These are phyloP conservation scores for Gari tellinella DNA, from an alignment of 2,888 invertebrate species.

Conservation along the genomic window DNA sequence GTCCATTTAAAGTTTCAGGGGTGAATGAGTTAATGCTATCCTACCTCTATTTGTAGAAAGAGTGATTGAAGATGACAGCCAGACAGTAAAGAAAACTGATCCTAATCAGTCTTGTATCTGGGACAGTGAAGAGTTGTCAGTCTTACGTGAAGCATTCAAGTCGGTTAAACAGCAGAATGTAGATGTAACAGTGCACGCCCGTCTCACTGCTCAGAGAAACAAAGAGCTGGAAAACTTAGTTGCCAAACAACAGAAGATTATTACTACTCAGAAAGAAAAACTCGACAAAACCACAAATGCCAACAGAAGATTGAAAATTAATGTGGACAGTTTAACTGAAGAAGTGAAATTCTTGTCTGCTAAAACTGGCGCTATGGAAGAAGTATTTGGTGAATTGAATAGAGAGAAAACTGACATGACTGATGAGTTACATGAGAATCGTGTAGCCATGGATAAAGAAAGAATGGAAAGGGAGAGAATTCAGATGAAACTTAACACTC, in stretches of 20 bases:
- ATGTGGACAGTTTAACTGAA: constrained; percentile 71
- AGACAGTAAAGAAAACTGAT: constrained; percentile 45
- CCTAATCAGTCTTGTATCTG: constrained; percentile 75
- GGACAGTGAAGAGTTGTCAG: constrained; percentile 75
- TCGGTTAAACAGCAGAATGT: constrained; percentile 74
- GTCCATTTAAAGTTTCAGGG: no score
- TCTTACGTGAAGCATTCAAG: constrained; percentile 76
- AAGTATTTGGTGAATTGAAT: constrained; percentile 74
- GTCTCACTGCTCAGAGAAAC: constrained; percentile 67
- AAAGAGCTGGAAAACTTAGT: constrained; percentile 62
- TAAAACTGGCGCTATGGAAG: constrained; percentile 74
- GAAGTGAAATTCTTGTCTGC: constrained; percentile 69
- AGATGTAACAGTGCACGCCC: constrained; percentile 68
- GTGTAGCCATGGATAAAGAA: constrained; percentile 70
- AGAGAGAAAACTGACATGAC: constrained; percentile 69
- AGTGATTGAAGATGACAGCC: not conserved
- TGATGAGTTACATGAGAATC: constrained; percentile 71
- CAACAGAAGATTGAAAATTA: constrained; percentile 76
- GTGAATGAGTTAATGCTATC: no score
- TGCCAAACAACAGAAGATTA: constrained; percentile 50
- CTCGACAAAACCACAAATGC: constrained; percentile 72
- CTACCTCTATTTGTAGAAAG: no score
- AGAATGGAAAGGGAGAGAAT: constrained; percentile 69
- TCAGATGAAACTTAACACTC: constrained; percentile 66
- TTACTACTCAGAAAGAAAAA: constrained; percentile 58